Evolutionary conservation across 1,140 invertebrate genomes (phyloP).

Genomic region (Pachypeltis micranthus): DNA sequence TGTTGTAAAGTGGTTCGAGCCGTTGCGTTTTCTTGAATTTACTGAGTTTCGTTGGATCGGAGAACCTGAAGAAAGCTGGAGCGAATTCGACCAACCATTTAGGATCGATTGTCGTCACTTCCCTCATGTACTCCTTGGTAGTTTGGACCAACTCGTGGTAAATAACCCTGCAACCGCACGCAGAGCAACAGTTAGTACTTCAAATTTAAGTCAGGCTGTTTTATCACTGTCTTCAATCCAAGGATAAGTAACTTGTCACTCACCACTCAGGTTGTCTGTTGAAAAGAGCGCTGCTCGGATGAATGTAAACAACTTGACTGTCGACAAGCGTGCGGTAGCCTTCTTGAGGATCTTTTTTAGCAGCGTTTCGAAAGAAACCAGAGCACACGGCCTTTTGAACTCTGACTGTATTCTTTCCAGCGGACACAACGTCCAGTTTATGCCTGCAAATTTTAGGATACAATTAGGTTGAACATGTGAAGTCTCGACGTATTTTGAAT

Average conservation of each 20-base stretch:
- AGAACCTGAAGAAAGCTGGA: constrained; percentile 97
- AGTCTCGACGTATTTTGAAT: too few relatives aligned
- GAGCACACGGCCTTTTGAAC: constrained; percentile 98
- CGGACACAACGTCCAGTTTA: constrained; percentile 93
- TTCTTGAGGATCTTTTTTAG: constrained; percentile 98
- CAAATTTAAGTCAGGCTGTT: not conserved
- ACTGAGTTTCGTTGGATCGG: constrained; percentile 96
- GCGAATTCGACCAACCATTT: constrained; percentile 99
- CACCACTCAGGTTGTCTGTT: constrained; percentile 97
- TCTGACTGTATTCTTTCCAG: constrained; percentile 86
- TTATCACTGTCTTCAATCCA: not conserved
- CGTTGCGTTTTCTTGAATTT: constrained; percentile 99
- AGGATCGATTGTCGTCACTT: constrained; percentile 97
- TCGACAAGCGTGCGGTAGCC: constrained; percentile 96
- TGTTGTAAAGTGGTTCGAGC: constrained; percentile 95
- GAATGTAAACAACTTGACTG: constrained; percentile 97
- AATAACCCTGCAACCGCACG: constrained; percentile 67
- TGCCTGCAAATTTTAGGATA: constrained; percentile 68
- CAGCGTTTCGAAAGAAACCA: constrained; percentile 97
- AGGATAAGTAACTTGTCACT: constrained; percentile 25
- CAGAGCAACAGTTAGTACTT: too few relatives aligned
- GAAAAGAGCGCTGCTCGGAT: constrained; percentile 94
- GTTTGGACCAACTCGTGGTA: constrained; percentile 98
- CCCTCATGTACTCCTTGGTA: constrained; percentile 99
- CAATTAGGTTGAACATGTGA: too few relatives aligned